Conservation (phyloP, 2,888 invertebrate genomes). For the Cryptus viduatorius region DNA sequence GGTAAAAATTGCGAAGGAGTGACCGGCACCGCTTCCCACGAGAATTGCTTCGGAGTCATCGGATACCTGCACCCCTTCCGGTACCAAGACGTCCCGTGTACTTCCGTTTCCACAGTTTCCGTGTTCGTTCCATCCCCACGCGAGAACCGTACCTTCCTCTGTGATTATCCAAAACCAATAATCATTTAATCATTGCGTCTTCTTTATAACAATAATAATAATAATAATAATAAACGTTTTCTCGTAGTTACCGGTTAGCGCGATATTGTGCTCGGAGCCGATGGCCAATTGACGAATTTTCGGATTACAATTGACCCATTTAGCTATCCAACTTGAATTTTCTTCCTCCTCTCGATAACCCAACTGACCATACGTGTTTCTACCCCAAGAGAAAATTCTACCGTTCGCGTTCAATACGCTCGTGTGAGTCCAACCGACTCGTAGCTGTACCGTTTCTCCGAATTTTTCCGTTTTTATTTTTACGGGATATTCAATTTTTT, state of each 20-base stretch:
- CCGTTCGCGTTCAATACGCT: conserved; percentile 88
- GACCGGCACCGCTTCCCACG: conserved; percentile 83
- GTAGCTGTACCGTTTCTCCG: conserved; percentile 84
- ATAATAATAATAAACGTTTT: not conserved
- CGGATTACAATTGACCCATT: conserved; percentile 78
- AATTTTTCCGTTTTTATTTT: conserved; percentile 86
- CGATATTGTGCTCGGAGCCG: conserved; percentile 93
- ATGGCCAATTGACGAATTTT: conserved; percentile 87
- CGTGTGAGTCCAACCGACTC: conserved; percentile 93
- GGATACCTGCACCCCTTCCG: conserved; percentile 81
- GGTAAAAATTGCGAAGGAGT: conserved; percentile 82
- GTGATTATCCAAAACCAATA: conserved; percentile 75
- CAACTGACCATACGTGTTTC: conserved; percentile 93
- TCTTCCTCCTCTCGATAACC: conserved; percentile 85
- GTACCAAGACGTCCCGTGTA: conserved; percentile 84
- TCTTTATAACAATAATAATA: conserved; percentile 81
- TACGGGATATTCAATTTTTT: conserved; percentile 83
- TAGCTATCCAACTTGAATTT: conserved; percentile 66
- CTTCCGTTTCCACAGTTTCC: conserved; percentile 92
- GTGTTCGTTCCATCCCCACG: conserved; percentile 97
- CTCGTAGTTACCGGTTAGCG: conserved; percentile 84
- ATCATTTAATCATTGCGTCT: conserved; percentile 76
- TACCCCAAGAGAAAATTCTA: conserved; percentile 91
- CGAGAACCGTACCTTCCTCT: conserved; percentile 88
- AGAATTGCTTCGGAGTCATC: conserved; percentile 68